Evolutionary conservation across 2,113 vertebrate genomes (phyloP).

Genomic region (Hypanus sabinus): DNA sequence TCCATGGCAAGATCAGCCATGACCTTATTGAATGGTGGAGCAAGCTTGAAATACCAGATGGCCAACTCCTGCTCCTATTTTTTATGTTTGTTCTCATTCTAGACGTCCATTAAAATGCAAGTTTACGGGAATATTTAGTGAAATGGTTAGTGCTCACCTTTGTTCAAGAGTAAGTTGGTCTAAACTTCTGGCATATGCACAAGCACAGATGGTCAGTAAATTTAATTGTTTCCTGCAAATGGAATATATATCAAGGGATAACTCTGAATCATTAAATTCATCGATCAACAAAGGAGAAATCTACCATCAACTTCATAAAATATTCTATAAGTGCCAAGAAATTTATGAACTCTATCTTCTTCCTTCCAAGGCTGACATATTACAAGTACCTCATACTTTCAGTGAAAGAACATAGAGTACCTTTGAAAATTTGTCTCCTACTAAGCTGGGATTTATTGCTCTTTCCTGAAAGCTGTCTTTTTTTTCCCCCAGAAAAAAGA

Average conservation of each 20-base stretch:
- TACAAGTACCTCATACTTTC: background rate
- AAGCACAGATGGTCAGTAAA: background rate
- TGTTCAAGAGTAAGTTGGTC: background rate
- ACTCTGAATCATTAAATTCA: background rate
- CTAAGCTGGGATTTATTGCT: slow-evolving; percentile 1
- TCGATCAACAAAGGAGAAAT: background rate
- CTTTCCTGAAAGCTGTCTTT: background rate
- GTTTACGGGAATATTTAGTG: background rate
- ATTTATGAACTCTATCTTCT: background rate
- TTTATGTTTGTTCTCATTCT: background rate
- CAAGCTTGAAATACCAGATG: too few relatives aligned
- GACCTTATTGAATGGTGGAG: too few relatives aligned
- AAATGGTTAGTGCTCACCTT: background rate
- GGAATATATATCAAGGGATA: background rate
- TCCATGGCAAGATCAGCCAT: too few relatives aligned
- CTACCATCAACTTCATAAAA: background rate
- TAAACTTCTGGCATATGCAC: background rate
- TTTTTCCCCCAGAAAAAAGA: background rate
- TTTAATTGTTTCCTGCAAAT: background rate
- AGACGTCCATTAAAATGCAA: background rate
- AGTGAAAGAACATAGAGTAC: background rate
- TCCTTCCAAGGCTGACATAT: background rate
- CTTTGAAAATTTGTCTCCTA: background rate
- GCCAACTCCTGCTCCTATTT: too few relatives aligned
- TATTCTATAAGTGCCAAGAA: background rate